A percentile compares a stretch with the other conserved stretches of the same genome.
Conservation (phyloP, 2,888 invertebrate genomes). For the Crepidodera aurea region DNA sequence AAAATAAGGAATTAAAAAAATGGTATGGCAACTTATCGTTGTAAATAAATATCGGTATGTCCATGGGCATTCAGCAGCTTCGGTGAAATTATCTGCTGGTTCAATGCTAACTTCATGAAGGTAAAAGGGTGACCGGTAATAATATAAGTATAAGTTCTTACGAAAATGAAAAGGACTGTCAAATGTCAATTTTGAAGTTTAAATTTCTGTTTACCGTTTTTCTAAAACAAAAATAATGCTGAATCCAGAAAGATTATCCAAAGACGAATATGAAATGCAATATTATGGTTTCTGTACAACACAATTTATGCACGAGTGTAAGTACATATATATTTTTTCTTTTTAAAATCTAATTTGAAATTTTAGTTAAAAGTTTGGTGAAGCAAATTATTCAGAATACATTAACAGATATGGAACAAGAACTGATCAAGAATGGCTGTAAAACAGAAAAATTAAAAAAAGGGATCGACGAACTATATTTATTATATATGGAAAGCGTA, state of each 20-base stretch:
- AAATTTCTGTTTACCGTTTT: too few species aligned
- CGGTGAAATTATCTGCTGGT: too few species aligned
- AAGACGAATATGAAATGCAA: conserved; percentile 39
- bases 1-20: too few species aligned
- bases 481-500: conserved; percentile 25
- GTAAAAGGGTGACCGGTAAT: too few species aligned
- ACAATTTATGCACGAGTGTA: conserved; percentile 31
- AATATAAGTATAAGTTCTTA: too few species aligned
- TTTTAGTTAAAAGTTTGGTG: conserved; percentile 27
- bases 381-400: conserved; percentile 23
- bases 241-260: conserved; percentile 14
- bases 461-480: conserved; percentile 29
- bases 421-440: conserved; percentile 9
- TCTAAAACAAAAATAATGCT: neutral
- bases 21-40: too few species aligned
- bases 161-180: too few species aligned
- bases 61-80: too few species aligned
- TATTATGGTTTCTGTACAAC: conserved; percentile 37
- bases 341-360: neutral
- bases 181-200: too few species aligned
- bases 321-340: conserved; percentile 9
- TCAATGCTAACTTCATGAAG: too few species aligned
- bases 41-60: too few species aligned
- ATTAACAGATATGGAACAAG: conserved; percentile 27
- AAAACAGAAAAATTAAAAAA: conserved; percentile 8